Base-by-base conservation (phyloP, 92 coral and sea anemone genomes). In the Siderastrea radians region DNA sequence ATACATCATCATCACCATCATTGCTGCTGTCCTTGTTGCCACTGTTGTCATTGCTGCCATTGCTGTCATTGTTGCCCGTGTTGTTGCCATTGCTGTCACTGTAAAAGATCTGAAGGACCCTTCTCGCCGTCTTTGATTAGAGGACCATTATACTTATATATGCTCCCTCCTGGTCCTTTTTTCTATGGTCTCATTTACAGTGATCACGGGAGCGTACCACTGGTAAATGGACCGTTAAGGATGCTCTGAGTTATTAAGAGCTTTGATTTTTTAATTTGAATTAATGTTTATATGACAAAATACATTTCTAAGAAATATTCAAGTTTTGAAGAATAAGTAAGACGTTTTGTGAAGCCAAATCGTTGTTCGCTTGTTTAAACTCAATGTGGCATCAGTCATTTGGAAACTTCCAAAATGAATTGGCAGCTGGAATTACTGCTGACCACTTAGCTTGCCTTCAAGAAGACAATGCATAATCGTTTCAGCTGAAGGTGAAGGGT, bases 1-100 rank as follows among this genome's bases (percentile, higher is more conserved):
- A 8, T 81, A 5, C 80, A 84, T 74, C 87, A 84, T 74, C 87
- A 83, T 53, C 87, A 83, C 63, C 77, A 72, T 76, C 74, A 70
- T 12, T 85, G 89, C 19, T 86, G 81, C 72, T 84, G 90, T 47
- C 75, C 38, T 16, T 85, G 81, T 55, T 51, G 81, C 77, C 79
- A 79, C 75, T 72, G 87, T n/a, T 79, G 77, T 12, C 68, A 72
- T 49, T 73, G 74, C 49, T 86, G 66, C 61, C 70, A 73, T 53
- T 16, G 85, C 67, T 72, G 81, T 60, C 79, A 70, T 6, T 60
- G 85, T 74, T 70, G 89, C 61, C 71, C 67, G 61, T 55, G 88
- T 68, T 83, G 88, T 57, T 75, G 84, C 70, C 68, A 70, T 19
- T 61, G 91, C 77, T 83, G 87, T 11, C 81, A 84, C 63, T 61